These are phyloP conservation scores for Paradisaea rubra DNA, from an alignment of 2,113 vertebrate genomes.

Conservation along the genomic window DNA sequence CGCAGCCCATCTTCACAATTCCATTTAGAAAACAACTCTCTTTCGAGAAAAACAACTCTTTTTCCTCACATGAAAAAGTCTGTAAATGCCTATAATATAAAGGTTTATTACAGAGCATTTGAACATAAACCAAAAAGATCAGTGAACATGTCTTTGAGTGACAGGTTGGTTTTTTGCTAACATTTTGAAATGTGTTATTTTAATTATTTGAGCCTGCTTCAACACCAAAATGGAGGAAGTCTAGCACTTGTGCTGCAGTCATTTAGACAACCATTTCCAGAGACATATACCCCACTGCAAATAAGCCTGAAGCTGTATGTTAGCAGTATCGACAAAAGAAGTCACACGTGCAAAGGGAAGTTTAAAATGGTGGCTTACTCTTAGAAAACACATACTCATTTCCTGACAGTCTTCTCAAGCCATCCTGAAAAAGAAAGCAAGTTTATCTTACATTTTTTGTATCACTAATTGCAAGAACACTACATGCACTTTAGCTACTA, in stretches of 20 bases:
- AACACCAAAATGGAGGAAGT: background rate
- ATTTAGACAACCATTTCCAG: background rate
- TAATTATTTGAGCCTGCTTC: background rate
- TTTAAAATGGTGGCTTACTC: slow-evolving; percentile 74
- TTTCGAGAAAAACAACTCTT: background rate
- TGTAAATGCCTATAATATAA: background rate
- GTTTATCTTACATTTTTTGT: background rate
- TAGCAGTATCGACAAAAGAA: background rate
- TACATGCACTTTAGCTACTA: background rate
- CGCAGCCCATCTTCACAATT: background rate
- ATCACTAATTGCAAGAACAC: background rate
- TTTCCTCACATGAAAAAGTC: background rate
- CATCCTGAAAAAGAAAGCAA: slow-evolving; percentile 77
- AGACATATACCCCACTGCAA: background rate
- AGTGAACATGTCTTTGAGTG: background rate
- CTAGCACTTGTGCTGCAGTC: background rate
- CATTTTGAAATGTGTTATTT: background rate
- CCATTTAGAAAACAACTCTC: background rate
- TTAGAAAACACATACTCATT: slow-evolving; percentile 92
- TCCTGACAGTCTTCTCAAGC: slow-evolving; percentile 86
- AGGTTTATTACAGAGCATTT: background rate
- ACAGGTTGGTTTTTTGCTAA: background rate
- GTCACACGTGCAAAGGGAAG: background rate
- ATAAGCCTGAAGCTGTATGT: background rate
- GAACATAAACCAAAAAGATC: background rate